Conservation (phyloP, 1,140 invertebrate species). For the Habropoda laboriosa region DNA sequence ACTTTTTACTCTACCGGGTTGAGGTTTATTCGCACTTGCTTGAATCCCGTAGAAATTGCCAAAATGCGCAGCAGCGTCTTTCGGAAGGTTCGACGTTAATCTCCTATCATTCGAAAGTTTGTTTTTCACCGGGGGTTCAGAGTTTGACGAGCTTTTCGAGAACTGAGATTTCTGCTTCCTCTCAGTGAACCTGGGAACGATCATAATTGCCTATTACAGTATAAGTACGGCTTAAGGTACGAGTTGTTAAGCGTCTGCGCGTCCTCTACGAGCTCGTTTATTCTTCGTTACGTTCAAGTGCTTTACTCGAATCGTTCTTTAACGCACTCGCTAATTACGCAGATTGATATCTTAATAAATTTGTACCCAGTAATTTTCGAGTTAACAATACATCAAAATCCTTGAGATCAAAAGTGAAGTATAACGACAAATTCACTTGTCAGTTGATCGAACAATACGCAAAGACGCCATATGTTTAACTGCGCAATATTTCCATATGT, state of each 20-base stretch:
- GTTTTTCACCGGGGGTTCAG: background rate
- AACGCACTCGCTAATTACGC: background rate
- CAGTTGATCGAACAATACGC: too few species aligned
- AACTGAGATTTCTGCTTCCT: conserved; percentile 3
- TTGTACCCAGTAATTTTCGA: background rate
- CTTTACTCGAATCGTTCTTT: background rate
- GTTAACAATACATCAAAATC: too few species aligned
- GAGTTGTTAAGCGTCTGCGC: background rate
- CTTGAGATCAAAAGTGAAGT: too few species aligned
- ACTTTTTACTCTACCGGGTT: background rate
- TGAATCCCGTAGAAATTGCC: conserved; percentile 61
- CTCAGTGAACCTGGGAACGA: background rate
- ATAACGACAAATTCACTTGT: too few species aligned
- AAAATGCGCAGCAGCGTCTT: conserved; percentile 63
- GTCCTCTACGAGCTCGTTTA: background rate
- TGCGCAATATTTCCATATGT: too few species aligned
- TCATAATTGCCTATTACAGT: conserved; percentile 2
- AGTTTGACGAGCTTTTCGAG: background rate
- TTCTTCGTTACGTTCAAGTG: conserved; percentile 3
- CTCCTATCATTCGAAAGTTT: background rate
- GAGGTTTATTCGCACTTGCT: background rate
- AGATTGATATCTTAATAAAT: background rate
- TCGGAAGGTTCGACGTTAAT: background rate
- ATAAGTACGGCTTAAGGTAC: background rate
- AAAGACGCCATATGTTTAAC: too few species aligned